These are phyloP conservation scores for Radopholus similis DNA, from an alignment of 1,140 invertebrate species.

Conservation along the genomic window DNA sequence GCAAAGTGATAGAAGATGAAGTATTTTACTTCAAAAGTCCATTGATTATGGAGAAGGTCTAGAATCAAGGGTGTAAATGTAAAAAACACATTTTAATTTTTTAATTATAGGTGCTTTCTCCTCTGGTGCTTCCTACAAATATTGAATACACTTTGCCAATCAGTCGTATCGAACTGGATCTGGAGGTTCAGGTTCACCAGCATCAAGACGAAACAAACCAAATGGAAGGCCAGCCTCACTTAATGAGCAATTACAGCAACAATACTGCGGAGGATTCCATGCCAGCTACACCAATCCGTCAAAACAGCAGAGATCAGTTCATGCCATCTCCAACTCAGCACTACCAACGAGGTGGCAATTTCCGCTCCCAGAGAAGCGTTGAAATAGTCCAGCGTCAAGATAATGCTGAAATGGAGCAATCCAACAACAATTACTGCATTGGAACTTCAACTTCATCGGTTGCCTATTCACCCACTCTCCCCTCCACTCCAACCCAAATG, in stretches of 20 bases:
- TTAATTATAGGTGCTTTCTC: constrained; percentile 65
- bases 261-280: neutral
- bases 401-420: too few relatives aligned
- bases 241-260: neutral
- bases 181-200: constrained; percentile 63
- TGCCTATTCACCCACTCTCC: neutral
- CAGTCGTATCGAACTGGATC: constrained; percentile 67
- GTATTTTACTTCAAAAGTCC: constrained; percentile 78
- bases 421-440: neutral
- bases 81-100: constrained; percentile 51
- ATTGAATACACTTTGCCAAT: constrained; percentile 65
- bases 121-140: constrained; percentile 59
- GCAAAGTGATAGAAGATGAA: constrained; percentile 83
- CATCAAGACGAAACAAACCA: constrained; percentile 65
- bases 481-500: neutral
- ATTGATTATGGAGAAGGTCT: constrained; percentile 72
- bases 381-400: too few relatives aligned
- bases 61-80: too few relatives aligned
- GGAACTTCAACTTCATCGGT: neutral
- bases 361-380: too few relatives aligned
- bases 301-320: too few relatives aligned
- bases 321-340: neutral
- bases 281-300: neutral
- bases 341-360: neutral
- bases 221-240: too few relatives aligned